A percentile compares a stretch with the other conserved stretches of the same genome.
Conservation (phyloP, 2,113 vertebrate species). For the Myotis brandtii region DNA sequence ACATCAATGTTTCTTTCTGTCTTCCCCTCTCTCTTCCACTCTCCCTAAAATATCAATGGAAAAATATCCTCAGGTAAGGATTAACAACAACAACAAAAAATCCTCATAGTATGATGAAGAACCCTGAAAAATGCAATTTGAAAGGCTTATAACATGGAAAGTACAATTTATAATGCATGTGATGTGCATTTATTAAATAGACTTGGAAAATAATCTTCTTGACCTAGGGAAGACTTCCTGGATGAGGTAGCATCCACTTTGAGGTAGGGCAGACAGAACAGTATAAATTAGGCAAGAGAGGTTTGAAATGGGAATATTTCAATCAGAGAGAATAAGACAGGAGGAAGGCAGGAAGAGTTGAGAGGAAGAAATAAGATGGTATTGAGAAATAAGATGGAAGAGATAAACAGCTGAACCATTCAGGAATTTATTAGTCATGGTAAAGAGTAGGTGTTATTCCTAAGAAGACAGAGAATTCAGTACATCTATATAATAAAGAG, state of each 20-base stretch:
- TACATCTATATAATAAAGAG: neutral
- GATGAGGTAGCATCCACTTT: neutral
- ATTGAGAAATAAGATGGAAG: neutral
- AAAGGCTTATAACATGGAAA: neutral
- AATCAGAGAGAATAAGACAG: neutral
- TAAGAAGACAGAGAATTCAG: neutral
- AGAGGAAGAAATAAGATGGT: neutral
- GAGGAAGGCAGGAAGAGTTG: neutral
- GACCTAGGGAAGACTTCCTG: neutral
- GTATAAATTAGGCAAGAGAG: neutral
- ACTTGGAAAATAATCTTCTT: neutral
- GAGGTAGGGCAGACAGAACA: neutral
- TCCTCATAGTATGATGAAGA: neutral
- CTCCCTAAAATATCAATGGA: too few species aligned
- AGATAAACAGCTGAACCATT: neutral
- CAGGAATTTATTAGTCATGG: neutral
- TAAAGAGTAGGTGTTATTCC: neutral
- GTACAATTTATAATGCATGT: neutral
- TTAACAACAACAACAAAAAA: too few species aligned
- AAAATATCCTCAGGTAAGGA: too few species aligned
- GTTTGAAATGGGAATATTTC: neutral
- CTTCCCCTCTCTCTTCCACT: too few species aligned
- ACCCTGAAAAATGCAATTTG: neutral
- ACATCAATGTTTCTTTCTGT: too few species aligned
- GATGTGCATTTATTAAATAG: neutral